A percentile compares a stretch with the other conserved stretches of the same genome.
These are phyloP conservation scores for Steinernema hermaphroditum DNA, from an alignment of 2,888 invertebrate species.

Conservation along the genomic window DNA sequence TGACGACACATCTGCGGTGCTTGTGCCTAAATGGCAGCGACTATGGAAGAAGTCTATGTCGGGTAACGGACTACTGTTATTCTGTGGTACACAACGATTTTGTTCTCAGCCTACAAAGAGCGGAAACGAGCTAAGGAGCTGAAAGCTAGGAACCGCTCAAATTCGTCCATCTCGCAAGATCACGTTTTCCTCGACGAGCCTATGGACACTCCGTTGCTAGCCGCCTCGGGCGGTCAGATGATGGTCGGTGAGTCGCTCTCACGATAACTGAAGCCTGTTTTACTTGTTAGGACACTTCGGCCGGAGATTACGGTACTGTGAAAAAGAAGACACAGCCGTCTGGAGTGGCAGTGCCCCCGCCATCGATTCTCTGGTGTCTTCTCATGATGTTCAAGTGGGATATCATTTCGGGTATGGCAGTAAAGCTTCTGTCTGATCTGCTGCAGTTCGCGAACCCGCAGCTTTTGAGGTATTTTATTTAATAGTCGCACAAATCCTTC, in stretches of 20 bases:
- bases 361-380: constrained; percentile 57
- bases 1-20: constrained; percentile 54
- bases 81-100: neutral
- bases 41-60: constrained; percentile 57
- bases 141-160: neutral
- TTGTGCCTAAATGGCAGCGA: constrained; percentile 60
- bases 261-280: neutral
- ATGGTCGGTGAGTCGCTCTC: neutral
- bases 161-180: neutral
- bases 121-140: constrained; percentile 32
- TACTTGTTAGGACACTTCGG: constrained; percentile 36
- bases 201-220: neutral
- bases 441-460: constrained; percentile 60
- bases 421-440: constrained; percentile 58
- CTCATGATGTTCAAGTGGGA: constrained; percentile 60
- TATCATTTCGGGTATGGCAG: constrained; percentile 57
- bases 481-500: neutral
- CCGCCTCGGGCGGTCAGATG: neutral
- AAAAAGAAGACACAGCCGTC: constrained; percentile 26
- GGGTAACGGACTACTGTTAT: constrained; percentile 31
- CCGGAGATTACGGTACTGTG: constrained; percentile 44
- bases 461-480: constrained; percentile 53
- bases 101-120: constrained; percentile 24
- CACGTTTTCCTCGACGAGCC: neutral
- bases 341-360: constrained; percentile 31